Evolutionary conservation across 2,888 invertebrate genomes (phyloP).

Genomic region (Synergus umbraculus): DNA sequence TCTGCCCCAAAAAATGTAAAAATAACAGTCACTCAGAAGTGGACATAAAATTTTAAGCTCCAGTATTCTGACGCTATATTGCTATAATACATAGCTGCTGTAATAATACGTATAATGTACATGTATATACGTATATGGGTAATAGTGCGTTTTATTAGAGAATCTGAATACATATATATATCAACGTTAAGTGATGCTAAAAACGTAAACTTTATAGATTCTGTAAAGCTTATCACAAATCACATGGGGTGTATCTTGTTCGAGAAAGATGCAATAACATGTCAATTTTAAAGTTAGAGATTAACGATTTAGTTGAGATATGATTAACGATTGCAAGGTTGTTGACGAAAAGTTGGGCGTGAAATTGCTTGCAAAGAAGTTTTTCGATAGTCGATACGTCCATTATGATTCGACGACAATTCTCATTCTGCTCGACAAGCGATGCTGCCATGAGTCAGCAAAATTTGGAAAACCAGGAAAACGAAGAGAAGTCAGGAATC

Average conservation of each 20-base stretch:
- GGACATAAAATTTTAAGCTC: not conserved
- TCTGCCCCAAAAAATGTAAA: not conserved
- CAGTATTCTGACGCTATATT: not conserved
- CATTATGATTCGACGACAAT: not conserved
- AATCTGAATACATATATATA: no score
- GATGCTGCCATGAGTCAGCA: not conserved
- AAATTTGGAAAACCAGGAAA: not conserved
- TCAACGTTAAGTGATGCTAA: no score
- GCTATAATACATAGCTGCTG: no score
- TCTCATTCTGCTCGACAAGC: not conserved
- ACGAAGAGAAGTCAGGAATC: slow-evolving; percentile 4
- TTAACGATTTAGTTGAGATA: not conserved
- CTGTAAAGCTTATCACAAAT: not conserved
- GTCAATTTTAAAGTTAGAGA: not conserved
- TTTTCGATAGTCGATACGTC: not conserved
- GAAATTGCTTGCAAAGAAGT: not conserved
- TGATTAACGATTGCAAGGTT: slow-evolving; percentile 1
- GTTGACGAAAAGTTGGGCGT: not conserved
- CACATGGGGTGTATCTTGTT: not conserved
- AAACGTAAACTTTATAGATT: no score
- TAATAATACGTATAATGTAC: no score
- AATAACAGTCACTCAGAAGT: not conserved
- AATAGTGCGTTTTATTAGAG: no score
- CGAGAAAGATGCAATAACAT: not conserved
- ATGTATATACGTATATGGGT: no score